phyloP scores from a whole-genome alignment of 2,888 invertebrate species.

The Nemoura dubitans region DNA sequence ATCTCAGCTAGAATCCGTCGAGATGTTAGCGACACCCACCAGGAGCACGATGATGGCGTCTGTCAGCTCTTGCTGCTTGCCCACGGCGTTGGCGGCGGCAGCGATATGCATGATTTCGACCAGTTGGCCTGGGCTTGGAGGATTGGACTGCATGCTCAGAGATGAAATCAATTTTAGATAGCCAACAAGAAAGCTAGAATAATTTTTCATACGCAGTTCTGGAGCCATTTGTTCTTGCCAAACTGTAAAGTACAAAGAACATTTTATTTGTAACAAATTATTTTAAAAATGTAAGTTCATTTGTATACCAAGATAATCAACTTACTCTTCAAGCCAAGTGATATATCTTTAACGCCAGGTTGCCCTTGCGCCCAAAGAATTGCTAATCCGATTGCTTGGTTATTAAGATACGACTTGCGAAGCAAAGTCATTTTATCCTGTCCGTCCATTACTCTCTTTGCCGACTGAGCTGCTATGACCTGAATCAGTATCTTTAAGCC shows the following conservation, averaged over 20 bases:
- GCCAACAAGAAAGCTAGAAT: constrained; percentile 70
- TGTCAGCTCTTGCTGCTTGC: constrained; percentile 63
- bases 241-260: constrained; percentile 61
- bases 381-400: constrained; percentile 76
- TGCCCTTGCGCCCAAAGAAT: constrained; percentile 82
- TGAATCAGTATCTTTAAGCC: constrained; percentile 79
- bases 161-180: constrained; percentile 68
- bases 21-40: constrained; percentile 58
- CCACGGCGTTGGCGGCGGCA: constrained; percentile 64
- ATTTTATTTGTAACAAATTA: constrained; percentile 32
- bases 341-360: constrained; percentile 71
- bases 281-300: neutral
- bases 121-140: constrained; percentile 66
- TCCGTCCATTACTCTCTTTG: constrained; percentile 70
- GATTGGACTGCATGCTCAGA: constrained; percentile 60
- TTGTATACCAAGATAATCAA: neutral
- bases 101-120: constrained; percentile 69
- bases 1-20: too few species aligned
- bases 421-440: constrained; percentile 69
- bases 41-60: constrained; percentile 66
- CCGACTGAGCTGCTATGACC: constrained; percentile 71
- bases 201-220: constrained; percentile 75
- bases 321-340: constrained; percentile 73
- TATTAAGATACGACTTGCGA: constrained; percentile 79
- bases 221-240: constrained; percentile 82